A percentile compares a stretch with the other conserved stretches of the same genome.
Evolutionary conservation across 2,888 invertebrate genomes (phyloP).

Genomic region (Erebia ligea): DNA sequence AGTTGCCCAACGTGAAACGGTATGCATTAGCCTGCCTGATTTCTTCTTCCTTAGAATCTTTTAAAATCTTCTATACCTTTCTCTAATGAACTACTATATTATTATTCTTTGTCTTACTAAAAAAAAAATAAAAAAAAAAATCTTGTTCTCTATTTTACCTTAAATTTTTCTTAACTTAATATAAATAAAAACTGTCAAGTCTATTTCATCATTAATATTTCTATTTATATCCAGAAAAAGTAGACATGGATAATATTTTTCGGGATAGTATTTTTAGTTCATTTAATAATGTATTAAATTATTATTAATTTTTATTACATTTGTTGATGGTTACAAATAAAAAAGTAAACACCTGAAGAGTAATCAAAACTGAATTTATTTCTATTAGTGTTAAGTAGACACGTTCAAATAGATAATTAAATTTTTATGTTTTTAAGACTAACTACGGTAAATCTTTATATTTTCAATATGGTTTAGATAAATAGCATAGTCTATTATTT

Average conservation of each 20-base stretch:
- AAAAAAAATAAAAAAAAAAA: too few species aligned
- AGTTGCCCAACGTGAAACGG: too few species aligned
- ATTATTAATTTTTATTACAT: not conserved
- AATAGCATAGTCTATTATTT: conserved; percentile 9
- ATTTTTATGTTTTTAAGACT: conserved; percentile 61
- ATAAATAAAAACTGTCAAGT: not conserved
- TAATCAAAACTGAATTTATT: conserved; percentile 41
- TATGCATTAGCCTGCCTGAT: not conserved
- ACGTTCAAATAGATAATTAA: conserved; percentile 51
- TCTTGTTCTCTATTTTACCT: too few species aligned
- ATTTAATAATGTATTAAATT: too few species aligned
- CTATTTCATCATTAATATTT: not conserved
- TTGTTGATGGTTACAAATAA: conserved; percentile 4
- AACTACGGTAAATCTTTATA: conserved; percentile 52
- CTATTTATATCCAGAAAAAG: not conserved
- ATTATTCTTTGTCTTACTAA: not conserved
- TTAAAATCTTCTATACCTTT: not conserved
- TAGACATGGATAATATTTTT: not conserved
- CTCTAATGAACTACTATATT: not conserved
- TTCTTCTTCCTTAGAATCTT: not conserved
- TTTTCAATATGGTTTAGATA: conserved; percentile 52
- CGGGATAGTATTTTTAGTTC: too few species aligned
- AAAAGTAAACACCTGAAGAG: not conserved
- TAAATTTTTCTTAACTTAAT: not conserved
- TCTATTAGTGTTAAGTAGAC: conserved; percentile 47